Evolutionary conservation across 2,888 invertebrate genomes (phyloP), one percentile per base, ranked within the genome.

Genomic region (Nymphalis c-album): DNA sequence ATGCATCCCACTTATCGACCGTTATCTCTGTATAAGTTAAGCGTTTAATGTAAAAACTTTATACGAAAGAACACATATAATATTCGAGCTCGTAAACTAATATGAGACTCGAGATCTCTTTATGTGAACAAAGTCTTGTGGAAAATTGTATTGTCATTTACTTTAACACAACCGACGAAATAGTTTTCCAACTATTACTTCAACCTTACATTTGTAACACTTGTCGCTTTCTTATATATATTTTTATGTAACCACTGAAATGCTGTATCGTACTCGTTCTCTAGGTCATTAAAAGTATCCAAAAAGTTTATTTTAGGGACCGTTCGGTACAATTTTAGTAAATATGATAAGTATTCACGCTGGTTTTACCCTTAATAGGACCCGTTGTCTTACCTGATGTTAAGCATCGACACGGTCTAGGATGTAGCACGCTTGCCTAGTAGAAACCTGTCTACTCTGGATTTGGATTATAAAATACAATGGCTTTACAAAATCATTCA

Each of bases 101-200:
- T 51, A 51, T 51, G 20, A 51, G 20, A 51, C 51, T 22, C 51
- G 22, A 51, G 51, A 13, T 51, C 20, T 20, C 18, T 51, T 51
- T 51, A 51, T 20, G 51, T 51, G 51, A 20, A 51, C 20, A 51
- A 51, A 22, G 51, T 51, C 22, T 51, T 51, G 22, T 10, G 51
- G 51, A 51, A 51, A 51, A 51, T 22, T 51, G 51, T 51, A 22
- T 20, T 51, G 20, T 51, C 51, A 5, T 51, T 51, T 51, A 51
- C 22, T 22, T 16, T 10, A 22, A 51, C 51, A 20, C 50, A 6
- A 51, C 10, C 50, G 22, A 51, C 22, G 10, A 51, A 51, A 51
- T 13, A 3, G 51, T 51, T 51, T 51, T 51, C 22, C 51, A 51
- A 22, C 22, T 22, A 20, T 51, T 20, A 22, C 51, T 51, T 51